Conservation (phyloP, 2,797 vertebrate species). For the Platyrinchus mystaceus region DNA sequence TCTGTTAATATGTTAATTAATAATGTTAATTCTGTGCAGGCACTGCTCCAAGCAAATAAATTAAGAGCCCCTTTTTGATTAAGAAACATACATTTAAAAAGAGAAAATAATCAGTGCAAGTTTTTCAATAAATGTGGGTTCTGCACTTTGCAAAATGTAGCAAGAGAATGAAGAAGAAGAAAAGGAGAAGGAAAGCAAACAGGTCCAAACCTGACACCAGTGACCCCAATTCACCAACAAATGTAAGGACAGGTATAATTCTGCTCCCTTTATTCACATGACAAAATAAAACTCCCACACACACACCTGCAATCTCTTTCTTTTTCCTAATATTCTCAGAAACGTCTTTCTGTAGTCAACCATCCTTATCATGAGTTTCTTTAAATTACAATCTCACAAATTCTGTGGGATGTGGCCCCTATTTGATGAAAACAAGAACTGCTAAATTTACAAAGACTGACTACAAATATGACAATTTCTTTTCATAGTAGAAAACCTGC, state of each 20-base stretch:
- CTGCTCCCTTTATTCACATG: neutral
- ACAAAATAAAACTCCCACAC: neutral
- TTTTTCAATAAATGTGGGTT: neutral
- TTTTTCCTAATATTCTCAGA: neutral
- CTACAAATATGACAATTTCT: neutral
- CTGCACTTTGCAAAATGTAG: neutral
- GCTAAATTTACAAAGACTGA: neutral
- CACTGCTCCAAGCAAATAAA: neutral
- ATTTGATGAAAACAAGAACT: neutral
- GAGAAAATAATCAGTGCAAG: neutral
- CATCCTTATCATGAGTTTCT: neutral
- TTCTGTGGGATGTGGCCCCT: neutral
- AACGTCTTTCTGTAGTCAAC: neutral
- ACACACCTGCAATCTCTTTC: neutral
- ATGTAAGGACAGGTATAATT: neutral
- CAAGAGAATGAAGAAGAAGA: neutral
- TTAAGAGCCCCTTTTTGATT: neutral
- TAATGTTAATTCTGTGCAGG: neutral
- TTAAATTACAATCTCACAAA: neutral
- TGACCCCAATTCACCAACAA: neutral
- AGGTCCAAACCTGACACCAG: neutral
- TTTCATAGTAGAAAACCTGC: neutral
- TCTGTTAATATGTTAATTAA: neutral
- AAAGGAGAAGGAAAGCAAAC: neutral
- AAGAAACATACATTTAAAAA: neutral